These are phyloP conservation scores for Lithophane leautieri DNA, from an alignment of 2,888 invertebrate species.

Conservation along the genomic window DNA sequence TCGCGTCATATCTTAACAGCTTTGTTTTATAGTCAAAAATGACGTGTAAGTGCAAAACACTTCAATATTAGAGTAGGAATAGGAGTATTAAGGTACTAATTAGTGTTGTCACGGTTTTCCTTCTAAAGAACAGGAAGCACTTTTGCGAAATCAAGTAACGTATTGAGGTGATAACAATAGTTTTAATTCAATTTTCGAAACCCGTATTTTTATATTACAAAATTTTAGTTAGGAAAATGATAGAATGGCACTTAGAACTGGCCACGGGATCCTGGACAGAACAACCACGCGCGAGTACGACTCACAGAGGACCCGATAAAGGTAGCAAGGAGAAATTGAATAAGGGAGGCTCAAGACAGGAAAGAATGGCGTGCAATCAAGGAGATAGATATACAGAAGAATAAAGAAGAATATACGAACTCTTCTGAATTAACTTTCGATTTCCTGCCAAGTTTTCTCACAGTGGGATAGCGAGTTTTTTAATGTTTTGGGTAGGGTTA, in stretches of 20 bases:
- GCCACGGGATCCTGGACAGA: neutral
- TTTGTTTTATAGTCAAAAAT: neutral
- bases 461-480: neutral
- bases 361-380: neutral
- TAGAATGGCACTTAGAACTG: neutral
- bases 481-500: neutral
- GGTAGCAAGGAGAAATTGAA: neutral
- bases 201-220: neutral
- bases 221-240: neutral
- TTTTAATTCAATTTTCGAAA: neutral
- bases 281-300: neutral
- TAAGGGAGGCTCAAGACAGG: neutral
- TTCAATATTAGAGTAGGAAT: neutral
- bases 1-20: neutral
- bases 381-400: neutral
- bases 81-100: neutral
- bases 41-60: neutral
- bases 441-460: neutral
- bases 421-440: too few relatives aligned
- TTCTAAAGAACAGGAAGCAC: slow-evolving; percentile 1
- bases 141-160: neutral
- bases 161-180: neutral
- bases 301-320: neutral
- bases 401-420: neutral
- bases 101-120: neutral